These are phyloP conservation scores for Ammospiza caudacuta DNA, from an alignment of 2,113 vertebrate genomes.

Conservation along the genomic window DNA sequence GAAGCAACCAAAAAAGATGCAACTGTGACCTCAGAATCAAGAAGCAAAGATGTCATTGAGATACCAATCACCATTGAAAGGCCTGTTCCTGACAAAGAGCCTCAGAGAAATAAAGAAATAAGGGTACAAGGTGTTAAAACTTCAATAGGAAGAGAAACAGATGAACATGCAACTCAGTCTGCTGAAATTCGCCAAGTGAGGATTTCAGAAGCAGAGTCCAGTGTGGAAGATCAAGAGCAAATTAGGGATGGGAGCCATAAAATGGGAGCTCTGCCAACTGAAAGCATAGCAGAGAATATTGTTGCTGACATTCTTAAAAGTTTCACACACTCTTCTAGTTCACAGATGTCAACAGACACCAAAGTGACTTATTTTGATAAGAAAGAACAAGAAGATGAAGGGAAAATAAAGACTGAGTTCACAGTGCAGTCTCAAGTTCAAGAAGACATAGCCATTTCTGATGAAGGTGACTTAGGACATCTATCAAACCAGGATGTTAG, in stretches of 20 bases:
- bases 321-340: constrained; percentile 81
- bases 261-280: constrained; percentile 25
- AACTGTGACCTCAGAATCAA: not conserved
- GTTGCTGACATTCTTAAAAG: constrained; percentile 86
- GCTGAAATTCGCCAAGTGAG: not conserved
- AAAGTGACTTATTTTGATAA: constrained; percentile 84
- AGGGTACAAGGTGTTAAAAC: not conserved
- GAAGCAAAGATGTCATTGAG: constrained; percentile 32
- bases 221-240: not conserved
- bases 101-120: not conserved
- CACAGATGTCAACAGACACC: constrained; percentile 76
- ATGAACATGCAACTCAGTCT: not conserved
- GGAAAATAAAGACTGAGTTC: constrained; percentile 84
- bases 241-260: not conserved
- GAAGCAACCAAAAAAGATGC: not conserved
- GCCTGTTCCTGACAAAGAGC: not conserved
- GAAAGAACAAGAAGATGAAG: constrained; percentile 78
- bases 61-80: constrained; percentile 46
- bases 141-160: not conserved
- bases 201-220: constrained; percentile 24
- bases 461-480: constrained; percentile 71
- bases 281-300: constrained; percentile 76
- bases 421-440: constrained; percentile 85
- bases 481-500: constrained; percentile 77
- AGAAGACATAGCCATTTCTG: constrained; percentile 81